Conservation (phyloP, 2,797 vertebrate species). For the Syndactyla subalaris region DNA sequence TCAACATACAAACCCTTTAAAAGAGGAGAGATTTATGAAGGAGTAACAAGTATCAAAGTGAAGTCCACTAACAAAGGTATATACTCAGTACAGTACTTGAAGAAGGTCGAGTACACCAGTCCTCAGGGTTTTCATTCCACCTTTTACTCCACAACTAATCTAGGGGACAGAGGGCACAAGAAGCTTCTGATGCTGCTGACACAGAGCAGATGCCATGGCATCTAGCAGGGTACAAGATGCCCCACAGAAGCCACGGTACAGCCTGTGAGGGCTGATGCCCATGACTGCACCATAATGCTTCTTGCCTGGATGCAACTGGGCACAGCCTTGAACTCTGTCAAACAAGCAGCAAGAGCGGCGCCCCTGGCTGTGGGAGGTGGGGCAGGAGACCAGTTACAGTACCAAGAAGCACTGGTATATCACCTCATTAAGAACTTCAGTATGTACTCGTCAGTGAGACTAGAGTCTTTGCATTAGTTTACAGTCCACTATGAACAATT, state of each 20-base stretch:
- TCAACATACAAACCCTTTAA: slow-evolving; percentile 82
- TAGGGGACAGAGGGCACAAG: not conserved
- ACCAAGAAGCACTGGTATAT: slow-evolving; percentile 66
- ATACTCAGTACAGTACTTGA: slow-evolving; percentile 69
- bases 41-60: slow-evolving; percentile 75
- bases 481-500: slow-evolving; percentile 85
- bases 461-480: slow-evolving; percentile 79
- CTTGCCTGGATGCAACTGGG: not conserved
- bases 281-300: fast-evolving
- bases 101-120: not conserved
- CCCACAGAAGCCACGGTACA: fast-evolving
- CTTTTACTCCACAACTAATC: not conserved
- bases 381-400: slow-evolving; percentile 9
- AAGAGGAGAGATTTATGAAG: slow-evolving; percentile 78
- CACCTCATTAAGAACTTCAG: slow-evolving; percentile 76
- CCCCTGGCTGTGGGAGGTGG: not conserved
- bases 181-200: fast-evolving
- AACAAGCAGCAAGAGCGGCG: not conserved
- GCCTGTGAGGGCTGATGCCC: not conserved
- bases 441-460: slow-evolving; percentile 72
- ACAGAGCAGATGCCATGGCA: not conserved
- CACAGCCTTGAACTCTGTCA: not conserved
- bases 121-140: not conserved
- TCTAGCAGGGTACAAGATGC: fast-evolving
- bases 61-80: slow-evolving; percentile 73